phyloP scores from a whole-genome alignment of 2,113 vertebrate genomes.

The Recurvirostra avosetta region DNA sequence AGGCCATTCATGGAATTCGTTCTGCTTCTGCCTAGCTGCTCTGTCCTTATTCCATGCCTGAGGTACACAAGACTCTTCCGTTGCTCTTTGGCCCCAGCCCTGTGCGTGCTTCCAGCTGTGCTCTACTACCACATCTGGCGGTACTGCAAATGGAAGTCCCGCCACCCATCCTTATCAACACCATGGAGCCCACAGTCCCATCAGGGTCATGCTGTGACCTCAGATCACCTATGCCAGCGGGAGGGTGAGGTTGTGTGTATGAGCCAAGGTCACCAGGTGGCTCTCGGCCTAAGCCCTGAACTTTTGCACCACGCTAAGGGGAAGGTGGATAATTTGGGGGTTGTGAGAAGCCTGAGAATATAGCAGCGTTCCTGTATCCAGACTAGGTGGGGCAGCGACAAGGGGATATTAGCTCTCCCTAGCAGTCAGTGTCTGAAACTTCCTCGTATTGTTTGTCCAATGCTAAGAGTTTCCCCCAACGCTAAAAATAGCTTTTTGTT shows the following conservation, averaged over 20 bases:
- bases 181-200: fast-evolving
- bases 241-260: neutral
- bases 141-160: neutral
- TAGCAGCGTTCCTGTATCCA: conserved; percentile 11
- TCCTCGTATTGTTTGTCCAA: conserved; percentile 85
- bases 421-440: conserved; percentile 76
- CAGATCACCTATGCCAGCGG: neutral
- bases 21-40: neutral
- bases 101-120: neutral
- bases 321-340: neutral
- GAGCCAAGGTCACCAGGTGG: neutral
- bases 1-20: neutral
- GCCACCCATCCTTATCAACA: neutral
- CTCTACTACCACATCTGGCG: neutral
- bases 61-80: neutral
- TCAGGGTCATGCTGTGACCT: neutral
- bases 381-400: conserved; percentile 52
- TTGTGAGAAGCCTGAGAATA: conserved; percentile 30
- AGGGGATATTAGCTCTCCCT: conserved; percentile 60
- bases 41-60: neutral
- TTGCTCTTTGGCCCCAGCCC: neutral
- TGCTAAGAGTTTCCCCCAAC: conserved; percentile 71
- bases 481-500: conserved; percentile 90
- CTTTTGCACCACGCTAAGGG: neutral
- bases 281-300: conserved; percentile 7